Percentiles rank a stretch among this genome's conserved stretches.
phyloP scores from a whole-genome alignment of 2,797 vertebrate genomes.

The Dermochelys coriacea region DNA sequence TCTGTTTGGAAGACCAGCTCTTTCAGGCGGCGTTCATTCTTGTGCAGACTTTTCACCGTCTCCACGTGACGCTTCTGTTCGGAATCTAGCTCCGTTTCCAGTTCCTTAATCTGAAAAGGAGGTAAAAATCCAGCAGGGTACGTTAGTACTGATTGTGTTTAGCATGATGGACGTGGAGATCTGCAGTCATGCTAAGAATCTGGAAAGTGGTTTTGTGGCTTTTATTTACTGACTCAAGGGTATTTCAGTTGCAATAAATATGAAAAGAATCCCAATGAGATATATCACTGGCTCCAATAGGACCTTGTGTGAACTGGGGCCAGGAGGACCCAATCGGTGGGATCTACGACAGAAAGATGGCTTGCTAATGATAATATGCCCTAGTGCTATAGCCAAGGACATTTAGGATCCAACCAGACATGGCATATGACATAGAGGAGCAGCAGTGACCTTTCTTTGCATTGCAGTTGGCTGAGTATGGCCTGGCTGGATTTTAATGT shows the following conservation, averaged over 20 bases:
- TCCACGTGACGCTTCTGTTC: constrained; percentile 80
- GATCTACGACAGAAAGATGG: not conserved
- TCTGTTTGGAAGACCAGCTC: constrained; percentile 83
- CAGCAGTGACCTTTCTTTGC: not conserved
- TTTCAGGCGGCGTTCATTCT: constrained; percentile 79
- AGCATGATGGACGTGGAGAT: not conserved
- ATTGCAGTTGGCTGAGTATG: not conserved
- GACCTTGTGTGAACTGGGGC: not conserved
- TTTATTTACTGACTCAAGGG: not conserved
- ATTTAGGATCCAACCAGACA: not conserved
- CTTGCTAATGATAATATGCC: not conserved
- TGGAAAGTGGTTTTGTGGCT: not conserved
- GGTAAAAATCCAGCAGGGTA: not conserved
- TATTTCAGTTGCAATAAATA: not conserved
- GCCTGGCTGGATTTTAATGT: not conserved
- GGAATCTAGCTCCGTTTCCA: constrained; percentile 78
- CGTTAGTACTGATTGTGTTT: too few relatives aligned
- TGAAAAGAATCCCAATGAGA: not conserved
- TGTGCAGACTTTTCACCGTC: constrained; percentile 78
- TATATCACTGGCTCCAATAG: not conserved
- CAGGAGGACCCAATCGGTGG: not conserved
- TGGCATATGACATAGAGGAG: fast-evolving
- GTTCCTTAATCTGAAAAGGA: constrained; percentile 77
- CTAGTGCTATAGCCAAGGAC: not conserved
- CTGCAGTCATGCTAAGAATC: not conserved